phyloP scores from a whole-genome alignment of 2,888 invertebrate genomes.

The Trissolcus japonicus region DNA sequence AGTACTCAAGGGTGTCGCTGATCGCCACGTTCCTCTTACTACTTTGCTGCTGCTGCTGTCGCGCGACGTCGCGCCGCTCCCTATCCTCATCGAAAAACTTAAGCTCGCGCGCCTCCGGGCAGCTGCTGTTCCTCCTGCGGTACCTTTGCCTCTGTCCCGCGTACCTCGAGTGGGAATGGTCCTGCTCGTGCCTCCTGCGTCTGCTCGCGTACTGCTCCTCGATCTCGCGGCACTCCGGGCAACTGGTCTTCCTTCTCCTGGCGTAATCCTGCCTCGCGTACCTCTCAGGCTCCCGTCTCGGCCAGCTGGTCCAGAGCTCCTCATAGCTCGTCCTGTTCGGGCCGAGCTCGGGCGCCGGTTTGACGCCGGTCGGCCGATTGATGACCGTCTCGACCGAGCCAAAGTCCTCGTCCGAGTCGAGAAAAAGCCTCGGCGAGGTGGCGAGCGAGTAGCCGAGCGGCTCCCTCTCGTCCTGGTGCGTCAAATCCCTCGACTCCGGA shows the following conservation, averaged over 20 bases:
- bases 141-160: conserved; percentile 48
- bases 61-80: conserved; percentile 64
- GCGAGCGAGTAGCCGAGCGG: conserved; percentile 14
- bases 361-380: conserved; percentile 27
- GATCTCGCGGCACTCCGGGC: conserved; percentile 67
- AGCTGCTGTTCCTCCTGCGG: conserved; percentile 71
- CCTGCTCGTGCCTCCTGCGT: conserved; percentile 30
- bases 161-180: conserved; percentile 11
- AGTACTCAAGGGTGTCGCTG: conserved; percentile 76
- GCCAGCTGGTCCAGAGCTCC: conserved; percentile 20
- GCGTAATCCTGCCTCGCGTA: neutral
- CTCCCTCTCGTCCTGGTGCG: conserved; percentile 21
- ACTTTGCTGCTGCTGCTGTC: conserved; percentile 67
- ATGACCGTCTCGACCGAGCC: conserved; percentile 73
- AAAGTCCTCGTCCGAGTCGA: conserved; percentile 72
- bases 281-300: neutral
- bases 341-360: neutral
- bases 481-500: conserved; percentile 64
- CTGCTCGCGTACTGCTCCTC: conserved; percentile 41
- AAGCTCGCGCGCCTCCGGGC: conserved; percentile 69
- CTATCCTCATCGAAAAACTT: conserved; percentile 70
- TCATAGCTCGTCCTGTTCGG: conserved; percentile 37
- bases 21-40: conserved; percentile 76
- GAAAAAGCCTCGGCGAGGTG: conserved; percentile 45
- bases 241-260: conserved; percentile 62